phyloP scores from a whole-genome alignment of 2,113 vertebrate species.

The Pluvianellus socialis region DNA sequence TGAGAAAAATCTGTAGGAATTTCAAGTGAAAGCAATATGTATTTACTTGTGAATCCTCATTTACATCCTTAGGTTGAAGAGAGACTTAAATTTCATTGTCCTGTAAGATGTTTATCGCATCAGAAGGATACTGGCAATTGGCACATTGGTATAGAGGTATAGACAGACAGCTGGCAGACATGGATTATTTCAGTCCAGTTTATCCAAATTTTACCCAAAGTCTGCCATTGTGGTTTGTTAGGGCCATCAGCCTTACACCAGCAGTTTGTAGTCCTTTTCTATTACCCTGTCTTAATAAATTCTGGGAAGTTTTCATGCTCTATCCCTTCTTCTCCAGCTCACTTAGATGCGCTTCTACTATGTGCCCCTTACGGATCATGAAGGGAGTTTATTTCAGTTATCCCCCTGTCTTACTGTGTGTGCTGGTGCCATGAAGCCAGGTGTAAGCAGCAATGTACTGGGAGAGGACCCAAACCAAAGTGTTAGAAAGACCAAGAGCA shows the following conservation, averaged over 20 bases:
- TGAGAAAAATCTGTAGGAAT: neutral
- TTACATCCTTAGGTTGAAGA: neutral
- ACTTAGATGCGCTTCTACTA: neutral
- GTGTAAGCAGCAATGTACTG: neutral
- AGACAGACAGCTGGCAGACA: neutral
- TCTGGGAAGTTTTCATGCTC: neutral
- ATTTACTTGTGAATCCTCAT: neutral
- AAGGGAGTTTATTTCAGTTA: neutral
- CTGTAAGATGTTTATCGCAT: neutral
- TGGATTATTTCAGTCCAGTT: neutral
- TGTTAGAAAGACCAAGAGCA: neutral
- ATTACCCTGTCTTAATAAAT: neutral
- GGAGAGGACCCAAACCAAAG: neutral
- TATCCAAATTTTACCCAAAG: neutral
- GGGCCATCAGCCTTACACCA: neutral
- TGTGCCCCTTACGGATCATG: neutral
- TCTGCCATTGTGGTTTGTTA: neutral
- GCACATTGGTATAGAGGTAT: neutral
- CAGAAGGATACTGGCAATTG: neutral
- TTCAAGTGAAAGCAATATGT: neutral
- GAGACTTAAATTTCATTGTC: neutral
- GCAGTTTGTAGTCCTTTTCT: neutral
- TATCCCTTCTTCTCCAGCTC: neutral
- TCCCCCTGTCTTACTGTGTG: accelerated
- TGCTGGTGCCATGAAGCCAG: neutral